Evolutionary conservation across 2,797 vertebrate genomes (phyloP), one percentile per base, ranked within the genome.

Genomic region (Eupleurogrammus muticus): DNA sequence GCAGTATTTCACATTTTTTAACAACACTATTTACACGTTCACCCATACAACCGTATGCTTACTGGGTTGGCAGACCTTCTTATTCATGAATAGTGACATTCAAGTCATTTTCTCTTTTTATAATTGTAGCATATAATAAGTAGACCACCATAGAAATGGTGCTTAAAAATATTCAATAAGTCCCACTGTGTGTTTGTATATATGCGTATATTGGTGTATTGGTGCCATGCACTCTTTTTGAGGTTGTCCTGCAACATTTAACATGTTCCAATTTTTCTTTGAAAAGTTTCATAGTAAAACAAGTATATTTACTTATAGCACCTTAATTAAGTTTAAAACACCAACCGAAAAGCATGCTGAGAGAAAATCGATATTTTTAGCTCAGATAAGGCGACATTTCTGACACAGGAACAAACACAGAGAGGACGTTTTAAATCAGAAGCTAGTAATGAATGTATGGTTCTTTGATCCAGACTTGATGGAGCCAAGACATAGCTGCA

Each of bases 391-490:
- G 40, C 49, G 51, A 62, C 24, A 16, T 63, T 79, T 57, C 36
- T 78, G 67, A 53, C 73, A 42, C 13, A 44, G 53, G 63, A 70
- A 70, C 53, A 49, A 64, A 67, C 57, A 73, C 49, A 19, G 47
- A 67, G 54, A 73, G 36, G 28, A 28, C 65, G 69, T 57, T 74
- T 63, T 72, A 75, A 70, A 79, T 55, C 55, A 80, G 66, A 60
- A 64, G 32, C 54, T 57, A 58, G 24, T 80, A 79, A 82, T 87
- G 75, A 77, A 80, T 86, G 36, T 66, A 65, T 50, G 64, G 38
- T 49, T 68, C 82, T 89, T 82, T 84, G 82, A 84, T 84, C 54
- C 64, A 73, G 67, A 61, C 59, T 63, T 58, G 66, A 81, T 76
- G 65, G 64, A 79, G 64, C 69, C 36, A 51, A 67, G 63, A 48